Conservation (phyloP, 2,888 invertebrate genomes). For the Nebria salina region DNA sequence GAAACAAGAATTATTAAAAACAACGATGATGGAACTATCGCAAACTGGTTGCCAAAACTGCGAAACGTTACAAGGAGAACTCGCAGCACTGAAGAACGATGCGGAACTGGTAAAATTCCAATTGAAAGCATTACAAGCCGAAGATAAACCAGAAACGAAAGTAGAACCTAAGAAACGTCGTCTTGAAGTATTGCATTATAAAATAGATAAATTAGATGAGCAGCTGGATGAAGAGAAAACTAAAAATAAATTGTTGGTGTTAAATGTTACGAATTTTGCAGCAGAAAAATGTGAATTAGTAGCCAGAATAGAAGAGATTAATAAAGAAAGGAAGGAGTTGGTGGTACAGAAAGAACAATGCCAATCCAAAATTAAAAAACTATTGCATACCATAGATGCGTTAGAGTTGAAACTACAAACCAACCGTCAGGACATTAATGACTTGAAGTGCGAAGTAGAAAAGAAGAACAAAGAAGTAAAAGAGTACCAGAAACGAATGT, state of each 20-base stretch:
- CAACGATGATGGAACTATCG: neutral
- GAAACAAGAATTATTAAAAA: neutral
- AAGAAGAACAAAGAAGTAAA: neutral
- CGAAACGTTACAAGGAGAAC: neutral
- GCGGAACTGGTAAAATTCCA: neutral
- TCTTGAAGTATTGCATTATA: neutral
- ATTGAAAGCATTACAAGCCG: neutral
- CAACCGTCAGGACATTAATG: neutral
- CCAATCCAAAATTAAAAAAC: constrained; percentile 6
- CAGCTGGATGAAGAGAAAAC: constrained; percentile 6
- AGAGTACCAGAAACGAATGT: neutral
- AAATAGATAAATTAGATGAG: constrained; percentile 12
- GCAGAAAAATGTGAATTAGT: neutral
- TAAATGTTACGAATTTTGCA: neutral
- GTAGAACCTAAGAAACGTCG: neutral
- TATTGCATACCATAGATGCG: neutral
- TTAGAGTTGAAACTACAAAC: constrained; percentile 7
- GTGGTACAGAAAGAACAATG: neutral
- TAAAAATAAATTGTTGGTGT: neutral
- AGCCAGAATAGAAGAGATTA: neutral
- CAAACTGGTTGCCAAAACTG: neutral
- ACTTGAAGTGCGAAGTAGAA: neutral
- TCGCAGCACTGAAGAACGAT: neutral
- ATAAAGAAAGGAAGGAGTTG: neutral
- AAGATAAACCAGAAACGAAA: constrained; percentile 10